Evolutionary conservation across 2,888 invertebrate genomes (phyloP), one percentile per base, ranked within the genome.

Genomic region (Yponomeuta evonymella): DNA sequence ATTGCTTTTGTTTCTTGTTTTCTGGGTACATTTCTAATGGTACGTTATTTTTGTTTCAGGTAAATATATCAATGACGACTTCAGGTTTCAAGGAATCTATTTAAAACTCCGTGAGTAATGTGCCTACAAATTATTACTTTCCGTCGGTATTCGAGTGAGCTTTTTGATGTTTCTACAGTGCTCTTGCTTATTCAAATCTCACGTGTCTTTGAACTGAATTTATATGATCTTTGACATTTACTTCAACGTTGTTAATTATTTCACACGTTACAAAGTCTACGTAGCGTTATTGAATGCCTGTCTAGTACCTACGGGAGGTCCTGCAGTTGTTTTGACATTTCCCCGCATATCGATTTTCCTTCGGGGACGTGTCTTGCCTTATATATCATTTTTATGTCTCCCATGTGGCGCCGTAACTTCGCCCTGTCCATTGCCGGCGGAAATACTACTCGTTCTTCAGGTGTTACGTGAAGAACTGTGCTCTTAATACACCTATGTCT

Each of bases 371-470:
- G 12, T 33, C 33, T 6, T 11, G 80, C 81, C 80, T 82, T 78
- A 79, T 87, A 83, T 83, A 87, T 88, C 86, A 87, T 84, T 86
- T 86, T 85, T 87, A 87, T 87, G 78, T 79, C 79, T 82, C 87
- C 82, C 86, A 73, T 67, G 85, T 78, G 87, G 79, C 79, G 77
- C 74, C 72, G 77, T 78, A 77, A 77, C 79, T 79, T 81, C 81
- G 80, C 80, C 79, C 79, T 81, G 81, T 82, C 81, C 79, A 80
- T 79, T 78, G 79, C 81, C 80, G 75, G 73, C 23, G 51, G 69
- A 62, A 69, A 69, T 69, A 9, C 69, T 48, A 69, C 69, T 58
- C 48, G 48, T 58, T 51, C 48, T 68, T 62, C 1, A 58, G 51
- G 51, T 58, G 15, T 58, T 43, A 43, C 9, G 9, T 43, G 5